Conservation (phyloP, 2,888 invertebrate genomes). For the Drosophila ustulata region DNA sequence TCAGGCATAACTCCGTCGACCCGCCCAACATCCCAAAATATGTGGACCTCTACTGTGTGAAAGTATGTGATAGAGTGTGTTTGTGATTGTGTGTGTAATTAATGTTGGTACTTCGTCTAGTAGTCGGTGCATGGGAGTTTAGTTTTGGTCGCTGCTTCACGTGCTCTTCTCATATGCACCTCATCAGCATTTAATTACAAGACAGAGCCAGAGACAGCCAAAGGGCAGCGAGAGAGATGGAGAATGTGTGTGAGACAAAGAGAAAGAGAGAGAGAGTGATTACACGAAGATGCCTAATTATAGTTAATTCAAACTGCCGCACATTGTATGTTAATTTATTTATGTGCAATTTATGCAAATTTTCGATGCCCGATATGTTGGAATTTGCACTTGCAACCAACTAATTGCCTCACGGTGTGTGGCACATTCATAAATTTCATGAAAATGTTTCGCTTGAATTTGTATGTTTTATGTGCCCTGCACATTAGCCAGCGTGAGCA, state of each 20-base stretch:
- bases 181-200: constrained; percentile 62
- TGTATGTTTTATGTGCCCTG: constrained; percentile 43
- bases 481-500: neutral
- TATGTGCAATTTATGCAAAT: constrained; percentile 69
- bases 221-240: neutral
- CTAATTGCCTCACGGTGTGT: constrained; percentile 8
- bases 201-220: neutral
- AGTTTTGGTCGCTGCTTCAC: constrained; percentile 36
- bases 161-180: constrained; percentile 37
- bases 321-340: constrained; percentile 72
- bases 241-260: neutral
- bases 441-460: constrained; percentile 37
- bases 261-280: neutral
- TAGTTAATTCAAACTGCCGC: constrained; percentile 47
- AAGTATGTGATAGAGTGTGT: neutral
- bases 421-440: constrained; percentile 33
- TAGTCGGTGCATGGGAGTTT: constrained; percentile 30
- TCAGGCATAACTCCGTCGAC: constrained; percentile 6
- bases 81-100: constrained; percentile 35
- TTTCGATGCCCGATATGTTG: constrained; percentile 15
- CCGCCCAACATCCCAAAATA: constrained; percentile 15
- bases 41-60: constrained; percentile 10
- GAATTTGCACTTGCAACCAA: constrained; percentile 33
- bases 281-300: constrained; percentile 60
- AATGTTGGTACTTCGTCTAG: constrained; percentile 44